Evolutionary conservation across 2,888 invertebrate genomes (phyloP), one percentile per base, ranked within the genome.

Genomic region (Mesoligia furuncula): DNA sequence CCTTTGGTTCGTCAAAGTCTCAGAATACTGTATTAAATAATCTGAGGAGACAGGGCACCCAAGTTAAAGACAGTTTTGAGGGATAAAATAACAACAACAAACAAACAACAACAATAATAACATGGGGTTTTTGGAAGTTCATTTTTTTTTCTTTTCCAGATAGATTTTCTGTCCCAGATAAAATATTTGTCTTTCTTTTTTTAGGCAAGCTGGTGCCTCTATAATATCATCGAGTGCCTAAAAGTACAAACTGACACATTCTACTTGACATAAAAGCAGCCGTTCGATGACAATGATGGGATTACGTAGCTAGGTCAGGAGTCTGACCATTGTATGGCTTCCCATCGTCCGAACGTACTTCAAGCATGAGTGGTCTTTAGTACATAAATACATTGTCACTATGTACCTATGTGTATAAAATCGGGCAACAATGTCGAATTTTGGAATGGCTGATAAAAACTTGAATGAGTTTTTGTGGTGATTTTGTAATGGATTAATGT

Each of bases 241-340:
- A 80, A 68, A 48, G 11, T 65, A 61, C 5, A 48, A 62, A 72
- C 51, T 27, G 15, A 9, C 51, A 69, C 45, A 66, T 70, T 59
- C 36, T 73, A 67, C 61, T 48, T 64, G 67, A 64, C 86, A 83
- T 68, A 57, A 67, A 83, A 61, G 20, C 45, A 65, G 73, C 61
- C 62, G 78, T 84, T 84, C 80, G 81, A 88, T 81, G 68, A 77
- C 82, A 82, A 57, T 83, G 85, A 87, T 88, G 67, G 79, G 83
- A 86, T 90, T 85, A 89, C 67, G 78, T 65, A 70, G 87, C 86
- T 86, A 89, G 90, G 90, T 88, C 91, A 84, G 51, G 57, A 72
- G 79, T 78, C 77, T 75, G 68, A 48, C 76, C 73, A 77, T 88
- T 87, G 81, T 84, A 64, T 31, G 90, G 90, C 86, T 91, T 90